phyloP scores from a whole-genome alignment of 2,113 vertebrate species.

The Heterochromis multidens region DNA sequence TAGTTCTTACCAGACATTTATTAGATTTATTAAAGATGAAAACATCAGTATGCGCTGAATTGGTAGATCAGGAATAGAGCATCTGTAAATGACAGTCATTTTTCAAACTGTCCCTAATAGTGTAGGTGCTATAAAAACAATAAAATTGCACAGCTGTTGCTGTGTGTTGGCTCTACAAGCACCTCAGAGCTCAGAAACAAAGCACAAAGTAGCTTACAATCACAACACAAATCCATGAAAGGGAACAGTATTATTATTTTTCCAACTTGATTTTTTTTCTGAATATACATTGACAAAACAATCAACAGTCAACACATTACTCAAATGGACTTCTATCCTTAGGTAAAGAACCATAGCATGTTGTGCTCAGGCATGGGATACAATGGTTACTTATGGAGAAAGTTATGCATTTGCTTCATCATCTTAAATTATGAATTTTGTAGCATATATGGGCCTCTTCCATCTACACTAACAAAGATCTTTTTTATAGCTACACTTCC shows the following conservation, averaged over 20 bases:
- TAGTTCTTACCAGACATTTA: neutral
- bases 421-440: neutral
- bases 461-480: neutral
- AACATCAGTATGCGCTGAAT: neutral
- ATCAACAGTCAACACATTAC: neutral
- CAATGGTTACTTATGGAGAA: neutral
- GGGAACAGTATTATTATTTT: neutral
- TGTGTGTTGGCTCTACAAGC: neutral
- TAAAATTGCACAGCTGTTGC: neutral
- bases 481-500: neutral
- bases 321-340: neutral
- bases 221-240: neutral
- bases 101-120: neutral
- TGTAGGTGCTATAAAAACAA: neutral
- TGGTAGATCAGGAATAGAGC: neutral
- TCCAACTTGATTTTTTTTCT: accelerated
- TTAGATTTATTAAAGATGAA: neutral
- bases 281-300: neutral
- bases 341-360: neutral
- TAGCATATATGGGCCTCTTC: neutral
- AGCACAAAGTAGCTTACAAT: neutral
- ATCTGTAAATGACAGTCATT: neutral
- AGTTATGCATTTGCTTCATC: neutral
- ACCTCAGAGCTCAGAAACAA: neutral
- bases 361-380: neutral